These are phyloP conservation scores for Mystacides longicornis DNA, from an alignment of 2,888 invertebrate genomes.

Conservation along the genomic window DNA sequence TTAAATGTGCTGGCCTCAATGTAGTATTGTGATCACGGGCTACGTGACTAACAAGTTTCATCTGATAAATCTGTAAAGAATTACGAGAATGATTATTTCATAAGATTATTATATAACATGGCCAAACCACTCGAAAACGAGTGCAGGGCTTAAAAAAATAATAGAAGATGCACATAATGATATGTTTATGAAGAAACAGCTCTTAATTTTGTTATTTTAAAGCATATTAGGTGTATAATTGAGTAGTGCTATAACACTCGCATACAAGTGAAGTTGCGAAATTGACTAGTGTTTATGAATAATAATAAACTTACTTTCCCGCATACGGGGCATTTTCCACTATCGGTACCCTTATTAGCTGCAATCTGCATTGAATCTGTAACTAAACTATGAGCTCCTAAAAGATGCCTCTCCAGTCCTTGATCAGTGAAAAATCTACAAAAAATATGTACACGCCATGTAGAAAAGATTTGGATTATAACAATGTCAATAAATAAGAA, in stretches of 20 bases:
- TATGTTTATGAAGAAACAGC: too few relatives aligned
- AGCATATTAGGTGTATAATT: too few relatives aligned
- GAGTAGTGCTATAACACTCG: too few relatives aligned
- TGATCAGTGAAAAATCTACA: constrained; percentile 91
- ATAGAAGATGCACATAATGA: too few relatives aligned
- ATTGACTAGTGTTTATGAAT: background rate
- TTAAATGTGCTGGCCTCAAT: constrained; percentile 85
- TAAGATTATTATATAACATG: too few relatives aligned
- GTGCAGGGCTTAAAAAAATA: too few relatives aligned
- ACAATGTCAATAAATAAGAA: background rate
- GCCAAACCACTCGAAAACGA: too few relatives aligned
- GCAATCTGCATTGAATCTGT: constrained; percentile 95
- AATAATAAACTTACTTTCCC: constrained; percentile 63
- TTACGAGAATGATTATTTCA: background rate
- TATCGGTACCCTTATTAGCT: constrained; percentile 90
- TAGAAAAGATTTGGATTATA: too few relatives aligned
- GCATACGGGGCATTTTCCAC: constrained; percentile 90
- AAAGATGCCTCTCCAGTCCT: constrained; percentile 88
- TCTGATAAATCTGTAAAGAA: constrained; percentile 75
- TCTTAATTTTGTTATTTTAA: too few relatives aligned
- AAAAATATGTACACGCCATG: too few relatives aligned
- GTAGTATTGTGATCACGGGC: constrained; percentile 87
- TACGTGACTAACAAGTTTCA: constrained; percentile 88
- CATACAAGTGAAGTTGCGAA: background rate
- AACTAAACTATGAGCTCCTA: constrained; percentile 90